Base-by-base conservation (phyloP, 2,888 invertebrate species). In the Pterobdella sp. region DNA sequence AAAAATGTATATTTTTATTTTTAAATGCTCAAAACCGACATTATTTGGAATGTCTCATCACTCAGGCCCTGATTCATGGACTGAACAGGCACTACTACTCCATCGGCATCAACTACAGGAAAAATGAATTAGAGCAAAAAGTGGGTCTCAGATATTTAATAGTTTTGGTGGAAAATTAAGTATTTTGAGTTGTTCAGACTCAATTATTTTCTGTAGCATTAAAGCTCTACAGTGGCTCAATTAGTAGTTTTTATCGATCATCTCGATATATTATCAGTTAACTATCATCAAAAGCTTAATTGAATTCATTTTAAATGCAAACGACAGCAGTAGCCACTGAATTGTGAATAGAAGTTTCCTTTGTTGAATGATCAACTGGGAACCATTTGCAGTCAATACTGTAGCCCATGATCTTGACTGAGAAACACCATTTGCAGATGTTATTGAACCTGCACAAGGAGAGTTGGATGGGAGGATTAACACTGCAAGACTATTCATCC, bases 71-170 rank as follows among this genome's bases (percentile, higher is more conserved):
- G 74, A 98, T 99, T 79, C 98, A 98, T 82, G 98, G 98, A 22
- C 87, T 98, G 36, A 98, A 98, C 85, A 89, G 98, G 77, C 97
- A 98, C 85, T 98, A 98, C 83, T 98, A 98, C 85, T 97, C 97
- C 63, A 97, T 98, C 82, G 95, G 96, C 84, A 99, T 98, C 84
- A 97, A 97, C 85, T 99, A 98, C 85, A 89, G 96, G 78, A 98
- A 97, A 86, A 97, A 98, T 85, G 95, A 97, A 84, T 85, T 97
- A 76, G 98, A 98, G 85, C 97, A 98, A 84, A 97, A 97, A 82
- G 85, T 85, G 74, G 73, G 14, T 34, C 10, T 14, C 31, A 63
- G 7, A 10, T 7, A 31, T 65, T n/a, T 65, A 29, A 3, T 2
- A 18, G 2, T 65, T 10, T 31, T 65, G 3, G 3, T 31, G 4